Percentiles rank a stretch among this genome's conserved stretches.
Conservation (phyloP, 53 echinoderm and acorn worm genomes). For the Holothuria scabra region DNA sequence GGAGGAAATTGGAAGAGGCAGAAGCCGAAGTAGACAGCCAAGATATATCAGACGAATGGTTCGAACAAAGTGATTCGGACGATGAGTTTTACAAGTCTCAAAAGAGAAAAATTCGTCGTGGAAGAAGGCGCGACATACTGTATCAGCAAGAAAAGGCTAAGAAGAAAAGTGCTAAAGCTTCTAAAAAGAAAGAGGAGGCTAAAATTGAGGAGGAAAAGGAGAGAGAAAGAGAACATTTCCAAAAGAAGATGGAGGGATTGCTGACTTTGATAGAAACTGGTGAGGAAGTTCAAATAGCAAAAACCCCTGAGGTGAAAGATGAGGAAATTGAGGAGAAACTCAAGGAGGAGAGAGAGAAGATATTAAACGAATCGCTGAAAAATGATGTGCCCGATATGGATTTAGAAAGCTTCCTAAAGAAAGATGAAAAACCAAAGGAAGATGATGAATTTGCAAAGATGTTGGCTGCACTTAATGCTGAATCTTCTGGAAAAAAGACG, state of each 20-base stretch:
- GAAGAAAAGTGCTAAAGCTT: neutral
- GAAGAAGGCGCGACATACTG: constrained; percentile 17
- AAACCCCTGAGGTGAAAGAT: constrained; percentile 27
- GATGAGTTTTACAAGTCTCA: constrained; percentile 55
- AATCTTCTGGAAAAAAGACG: neutral
- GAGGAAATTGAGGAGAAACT: constrained; percentile 31
- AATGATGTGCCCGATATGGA: constrained; percentile 36
- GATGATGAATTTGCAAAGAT: constrained; percentile 35
- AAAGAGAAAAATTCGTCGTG: constrained; percentile 43
- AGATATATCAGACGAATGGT: constrained; percentile 33
- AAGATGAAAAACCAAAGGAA: constrained; percentile 11
- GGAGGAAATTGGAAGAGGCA: constrained; percentile 14
- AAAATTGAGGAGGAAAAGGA: constrained; percentile 31
- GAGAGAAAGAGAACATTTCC: constrained; percentile 14
- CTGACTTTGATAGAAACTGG: constrained; percentile 57
- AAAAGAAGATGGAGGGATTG: constrained; percentile 50
- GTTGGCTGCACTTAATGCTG: constrained; percentile 30
- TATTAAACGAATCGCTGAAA: neutral
- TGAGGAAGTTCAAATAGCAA: constrained; percentile 30
- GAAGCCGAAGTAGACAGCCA: neutral
- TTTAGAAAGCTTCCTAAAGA: constrained; percentile 28
- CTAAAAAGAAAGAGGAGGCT: constrained; percentile 8
- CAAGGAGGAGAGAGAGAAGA: neutral
- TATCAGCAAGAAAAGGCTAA: constrained; percentile 24
- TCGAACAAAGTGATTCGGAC: constrained; percentile 50